Percentiles rank a stretch among this genome's conserved stretches.
These are phyloP conservation scores for Mactromeris polynyma DNA, from an alignment of 2,888 invertebrate genomes.

Conservation along the genomic window DNA sequence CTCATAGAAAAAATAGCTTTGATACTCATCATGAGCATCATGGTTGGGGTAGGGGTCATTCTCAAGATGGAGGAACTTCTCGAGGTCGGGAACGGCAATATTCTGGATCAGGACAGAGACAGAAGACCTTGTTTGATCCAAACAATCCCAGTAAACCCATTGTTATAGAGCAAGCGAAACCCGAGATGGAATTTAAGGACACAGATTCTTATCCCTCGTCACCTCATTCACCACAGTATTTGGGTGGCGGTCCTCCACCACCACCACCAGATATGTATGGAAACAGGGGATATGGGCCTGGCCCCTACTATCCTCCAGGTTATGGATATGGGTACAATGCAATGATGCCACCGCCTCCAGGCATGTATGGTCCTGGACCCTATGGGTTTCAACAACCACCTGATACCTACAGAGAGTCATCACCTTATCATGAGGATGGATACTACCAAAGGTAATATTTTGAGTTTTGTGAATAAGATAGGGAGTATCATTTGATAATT, in stretches of 20 bases:
- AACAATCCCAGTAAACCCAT: slow-evolving; percentile 84
- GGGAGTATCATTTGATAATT: too few species aligned
- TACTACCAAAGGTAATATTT: slow-evolving; percentile 71
- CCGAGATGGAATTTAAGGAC: slow-evolving; percentile 77
- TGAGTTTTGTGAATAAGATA: too few species aligned
- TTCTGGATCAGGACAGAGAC: slow-evolving; percentile 62
- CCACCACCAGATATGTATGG: slow-evolving; percentile 45
- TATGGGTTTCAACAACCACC: slow-evolving; percentile 63
- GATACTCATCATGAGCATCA: neutral
- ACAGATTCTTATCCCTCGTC: slow-evolving; percentile 66
- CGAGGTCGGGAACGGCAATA: slow-evolving; percentile 56
- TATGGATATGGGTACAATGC: slow-evolving; percentile 65
- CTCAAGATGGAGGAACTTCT: slow-evolving; percentile 24
- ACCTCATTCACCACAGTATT: slow-evolving; percentile 63
- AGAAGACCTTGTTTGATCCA: slow-evolving; percentile 83
- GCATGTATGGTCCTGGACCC: slow-evolving; percentile 55
- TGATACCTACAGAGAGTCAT: slow-evolving; percentile 30
- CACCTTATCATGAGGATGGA: slow-evolving; percentile 49
- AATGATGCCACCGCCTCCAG: slow-evolving; percentile 65
- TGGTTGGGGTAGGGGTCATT: slow-evolving; percentile 29
- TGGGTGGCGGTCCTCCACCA: slow-evolving; percentile 33
- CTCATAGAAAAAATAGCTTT: slow-evolving; percentile 10
- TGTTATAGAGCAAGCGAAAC: slow-evolving; percentile 68
- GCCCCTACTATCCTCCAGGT: slow-evolving; percentile 54
- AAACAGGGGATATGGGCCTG: slow-evolving; percentile 46